Percentiles rank a stretch among this genome's conserved stretches.
Evolutionary conservation across 1,140 invertebrate genomes (phyloP).

Genomic region (Dreissena polymorpha): DNA sequence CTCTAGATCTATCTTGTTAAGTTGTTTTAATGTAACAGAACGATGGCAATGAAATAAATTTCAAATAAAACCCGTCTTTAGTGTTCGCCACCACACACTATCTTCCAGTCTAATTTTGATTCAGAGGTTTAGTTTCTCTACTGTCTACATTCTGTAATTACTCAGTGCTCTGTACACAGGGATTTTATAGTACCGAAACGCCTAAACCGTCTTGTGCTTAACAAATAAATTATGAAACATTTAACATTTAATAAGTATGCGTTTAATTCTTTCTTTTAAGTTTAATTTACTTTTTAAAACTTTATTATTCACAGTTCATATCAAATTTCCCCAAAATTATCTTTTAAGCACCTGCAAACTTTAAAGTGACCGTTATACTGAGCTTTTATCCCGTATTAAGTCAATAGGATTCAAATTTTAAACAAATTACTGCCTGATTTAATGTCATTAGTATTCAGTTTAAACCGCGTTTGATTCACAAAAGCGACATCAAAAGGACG

Average conservation of each 20-base stretch:
- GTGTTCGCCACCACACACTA: too few species aligned
- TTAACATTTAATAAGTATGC: constrained; percentile 51
- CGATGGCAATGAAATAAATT: too few species aligned
- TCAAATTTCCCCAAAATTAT: constrained; percentile 46
- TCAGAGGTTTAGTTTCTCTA: too few species aligned
- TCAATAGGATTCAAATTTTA: constrained; percentile 57
- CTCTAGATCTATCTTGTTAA: too few species aligned
- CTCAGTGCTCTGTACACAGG: too few species aligned
- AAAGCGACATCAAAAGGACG: constrained; percentile 36
- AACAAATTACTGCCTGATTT: constrained; percentile 56
- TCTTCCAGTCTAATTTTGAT: too few species aligned
- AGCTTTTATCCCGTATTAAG: constrained; percentile 46
- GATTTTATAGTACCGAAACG: too few species aligned
- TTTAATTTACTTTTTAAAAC: constrained; percentile 54
- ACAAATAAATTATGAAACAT: constrained; percentile 20
- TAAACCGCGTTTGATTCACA: constrained; percentile 25
- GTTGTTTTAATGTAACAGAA: too few species aligned
- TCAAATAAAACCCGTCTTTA: too few species aligned
- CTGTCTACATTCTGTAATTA: too few species aligned
- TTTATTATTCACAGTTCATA: constrained; percentile 37
- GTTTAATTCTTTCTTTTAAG: constrained; percentile 49
- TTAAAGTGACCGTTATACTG: constrained; percentile 46
- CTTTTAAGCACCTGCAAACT: constrained; percentile 51
- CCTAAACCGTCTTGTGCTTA: not conserved
- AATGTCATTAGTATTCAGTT: constrained; percentile 55